Conservation (phyloP, 2,797 vertebrate genomes). For the Microctenopoma stevenorrisi region DNA sequence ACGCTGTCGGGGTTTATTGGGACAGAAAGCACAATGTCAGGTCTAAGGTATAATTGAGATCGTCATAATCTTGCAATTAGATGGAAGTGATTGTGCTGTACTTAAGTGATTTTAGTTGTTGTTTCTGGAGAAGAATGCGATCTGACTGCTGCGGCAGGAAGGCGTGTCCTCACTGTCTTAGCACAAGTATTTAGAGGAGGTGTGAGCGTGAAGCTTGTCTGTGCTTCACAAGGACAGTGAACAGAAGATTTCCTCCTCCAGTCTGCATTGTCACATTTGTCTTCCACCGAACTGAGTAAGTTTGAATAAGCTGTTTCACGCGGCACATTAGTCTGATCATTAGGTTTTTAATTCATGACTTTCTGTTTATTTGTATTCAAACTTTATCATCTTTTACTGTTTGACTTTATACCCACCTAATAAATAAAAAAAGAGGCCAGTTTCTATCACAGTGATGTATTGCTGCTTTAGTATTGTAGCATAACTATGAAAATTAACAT, state of each 20-base stretch:
- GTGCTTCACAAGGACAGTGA: constrained; percentile 14
- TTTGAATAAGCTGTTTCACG: constrained; percentile 36
- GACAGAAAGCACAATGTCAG: not conserved
- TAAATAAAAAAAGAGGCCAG: not conserved
- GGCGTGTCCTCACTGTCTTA: constrained; percentile 55
- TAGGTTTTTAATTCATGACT: not conserved
- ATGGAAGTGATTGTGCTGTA: not conserved
- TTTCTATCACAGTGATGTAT: fast-evolving
- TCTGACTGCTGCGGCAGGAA: constrained; percentile 6
- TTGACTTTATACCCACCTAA: not conserved
- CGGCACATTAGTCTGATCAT: not conserved
- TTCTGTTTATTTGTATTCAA: not conserved
- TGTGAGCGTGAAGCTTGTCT: constrained; percentile 4
- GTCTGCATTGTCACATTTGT: constrained; percentile 12
- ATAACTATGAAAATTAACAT: not conserved
- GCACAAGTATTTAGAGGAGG: constrained; percentile 58
- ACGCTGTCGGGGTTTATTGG: not conserved
- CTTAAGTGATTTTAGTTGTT: constrained; percentile 6
- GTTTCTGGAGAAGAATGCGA: not conserved
- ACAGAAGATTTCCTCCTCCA: constrained; percentile 25
- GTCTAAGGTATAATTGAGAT: not conserved
- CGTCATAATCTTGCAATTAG: not conserved
- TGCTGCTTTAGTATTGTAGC: not conserved
- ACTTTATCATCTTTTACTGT: not conserved
- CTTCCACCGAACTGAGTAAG: constrained; percentile 63